Conservation (phyloP, 2,888 invertebrate species). For the Ypsolopha scabrella region DNA sequence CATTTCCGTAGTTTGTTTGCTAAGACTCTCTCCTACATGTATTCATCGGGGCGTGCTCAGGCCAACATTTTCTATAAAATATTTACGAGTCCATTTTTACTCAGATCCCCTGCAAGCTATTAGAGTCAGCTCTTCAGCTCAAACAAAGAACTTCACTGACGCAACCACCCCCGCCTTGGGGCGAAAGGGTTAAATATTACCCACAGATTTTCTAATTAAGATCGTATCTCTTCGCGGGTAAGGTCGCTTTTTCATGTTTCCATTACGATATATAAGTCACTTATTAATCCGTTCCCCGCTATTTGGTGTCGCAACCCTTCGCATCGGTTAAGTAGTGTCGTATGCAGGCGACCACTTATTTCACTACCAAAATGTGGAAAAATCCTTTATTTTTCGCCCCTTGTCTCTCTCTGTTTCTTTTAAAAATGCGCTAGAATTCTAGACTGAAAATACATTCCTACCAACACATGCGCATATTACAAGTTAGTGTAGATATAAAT, state of each 20-base stretch:
- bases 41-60: too few relatives aligned
- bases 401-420: neutral
- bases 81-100: slow-evolving; percentile 66
- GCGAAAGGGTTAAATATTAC: slow-evolving; percentile 38
- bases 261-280: slow-evolving; percentile 37
- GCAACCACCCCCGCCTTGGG: slow-evolving; percentile 45
- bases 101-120: slow-evolving; percentile 64
- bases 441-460: too few relatives aligned
- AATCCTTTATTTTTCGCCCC: slow-evolving; percentile 21
- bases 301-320: slow-evolving; percentile 63
- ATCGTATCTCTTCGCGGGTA: slow-evolving; percentile 46
- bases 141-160: slow-evolving; percentile 64
- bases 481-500: too few relatives aligned
- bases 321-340: slow-evolving; percentile 45
- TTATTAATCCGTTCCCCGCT: slow-evolving; percentile 60
- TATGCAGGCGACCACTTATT: slow-evolving; percentile 40
- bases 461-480: too few relatives aligned
- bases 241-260: slow-evolving; percentile 38
- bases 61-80: slow-evolving; percentile 31
- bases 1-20: too few relatives aligned
- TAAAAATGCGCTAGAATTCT: too few relatives aligned
- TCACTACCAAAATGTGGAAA: slow-evolving; percentile 13
- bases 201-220: slow-evolving; percentile 46
- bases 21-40: too few relatives aligned
- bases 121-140: slow-evolving; percentile 65